These are phyloP conservation scores for Salmo trutta DNA, from an alignment of 2,797 vertebrate species.

Conservation along the genomic window DNA sequence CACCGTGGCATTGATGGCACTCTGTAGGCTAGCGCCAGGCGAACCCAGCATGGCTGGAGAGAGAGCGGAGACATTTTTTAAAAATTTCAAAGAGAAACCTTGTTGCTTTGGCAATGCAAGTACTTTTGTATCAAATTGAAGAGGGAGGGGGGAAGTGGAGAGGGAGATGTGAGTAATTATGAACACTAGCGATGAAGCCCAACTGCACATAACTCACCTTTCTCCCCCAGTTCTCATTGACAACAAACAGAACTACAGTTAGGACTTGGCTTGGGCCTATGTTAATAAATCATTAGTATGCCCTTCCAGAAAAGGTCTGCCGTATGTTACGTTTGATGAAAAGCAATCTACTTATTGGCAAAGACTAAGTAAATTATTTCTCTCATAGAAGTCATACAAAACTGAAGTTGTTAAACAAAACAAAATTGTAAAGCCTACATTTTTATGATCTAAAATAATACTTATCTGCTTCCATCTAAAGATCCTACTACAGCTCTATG, in stretches of 20 bases:
- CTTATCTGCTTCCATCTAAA: background rate
- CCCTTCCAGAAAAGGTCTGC: background rate
- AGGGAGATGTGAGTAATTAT: background rate
- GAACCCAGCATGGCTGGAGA: slow-evolving; percentile 84
- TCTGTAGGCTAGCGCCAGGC: slow-evolving; percentile 86
- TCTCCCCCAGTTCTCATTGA: background rate
- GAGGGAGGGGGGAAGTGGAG: no score
- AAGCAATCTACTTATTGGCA: background rate
- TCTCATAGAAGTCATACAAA: background rate
- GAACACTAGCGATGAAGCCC: background rate
- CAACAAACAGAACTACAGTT: background rate
- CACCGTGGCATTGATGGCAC: slow-evolving; percentile 79
- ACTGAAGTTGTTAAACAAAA: background rate
- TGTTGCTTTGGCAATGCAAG: background rate
- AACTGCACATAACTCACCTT: background rate
- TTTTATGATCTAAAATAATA: background rate
- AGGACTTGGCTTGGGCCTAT: background rate
- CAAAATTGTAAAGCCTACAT: background rate
- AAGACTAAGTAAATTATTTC: background rate
- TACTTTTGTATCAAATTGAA: background rate
- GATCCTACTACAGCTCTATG: background rate
- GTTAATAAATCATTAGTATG: background rate
- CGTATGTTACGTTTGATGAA: background rate
- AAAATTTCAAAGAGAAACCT: background rate
- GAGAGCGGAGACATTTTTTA: background rate